Base-by-base conservation (phyloP, 2,888 invertebrate genomes). In the Hirtodrosophila histrioides region DNA sequence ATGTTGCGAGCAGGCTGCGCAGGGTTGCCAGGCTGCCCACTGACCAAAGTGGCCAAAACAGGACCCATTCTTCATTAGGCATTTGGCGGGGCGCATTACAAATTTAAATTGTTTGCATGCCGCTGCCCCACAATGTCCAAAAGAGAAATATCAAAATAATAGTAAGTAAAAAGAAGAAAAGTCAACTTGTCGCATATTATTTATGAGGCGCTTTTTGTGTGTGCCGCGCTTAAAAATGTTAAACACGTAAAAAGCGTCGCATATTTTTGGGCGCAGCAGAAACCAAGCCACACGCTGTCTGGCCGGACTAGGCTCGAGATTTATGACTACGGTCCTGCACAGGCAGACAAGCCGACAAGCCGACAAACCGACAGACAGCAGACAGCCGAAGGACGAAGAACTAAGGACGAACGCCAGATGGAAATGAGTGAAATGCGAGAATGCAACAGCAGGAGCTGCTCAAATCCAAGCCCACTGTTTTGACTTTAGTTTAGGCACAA, bases 61-160 rank as follows among this genome's bases (percentile, higher is more conserved):
- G 31, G 17, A 43, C 54, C 57, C 33, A 58, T 62, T 71, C 60
- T 64, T 70, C 65, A 74, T 65, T 82, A 74, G 79, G 58, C 62
- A 62, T 70, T 63, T 35, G 48, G 7, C 56, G 48, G 56, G 51
- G 62, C 50, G 69, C 78, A 79, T 76, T 66, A 68, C 79, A 75
- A 77, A 85, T 81, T 81, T 85, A 81, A 82, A 81, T 81, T 78
- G 78, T 76, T 77, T 62, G 82, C 82, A 78, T 81, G 69, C 65
- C 63, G 54, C 53, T 64, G 61, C 44, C 43, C n/a, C 12, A 17
- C 41, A 49, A 37, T 36, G n/a, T 41, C 27, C 6, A 24, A 44
- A 36, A 43, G 3, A 36, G 11, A 9, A 31, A 41, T 27, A 27
- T 27, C 4, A 24, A 36, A 27, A 44, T n/a, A 35, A 41, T 27